phyloP scores from a whole-genome alignment of 2,797 vertebrate species.

The Eulemur albifrons region DNA sequence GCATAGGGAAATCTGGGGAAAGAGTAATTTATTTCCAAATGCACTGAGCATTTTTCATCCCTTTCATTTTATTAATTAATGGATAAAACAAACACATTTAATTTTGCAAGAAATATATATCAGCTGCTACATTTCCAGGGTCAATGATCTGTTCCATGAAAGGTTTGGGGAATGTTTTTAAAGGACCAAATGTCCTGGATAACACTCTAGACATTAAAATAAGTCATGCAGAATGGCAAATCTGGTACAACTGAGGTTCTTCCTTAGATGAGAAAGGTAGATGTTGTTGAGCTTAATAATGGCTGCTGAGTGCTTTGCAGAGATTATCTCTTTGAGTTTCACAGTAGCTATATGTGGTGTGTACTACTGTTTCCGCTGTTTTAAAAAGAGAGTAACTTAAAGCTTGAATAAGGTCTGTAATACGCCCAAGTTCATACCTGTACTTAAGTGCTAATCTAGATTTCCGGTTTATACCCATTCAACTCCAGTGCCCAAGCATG shows the following conservation, averaged over 20 bases:
- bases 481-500: no score
- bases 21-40: neutral
- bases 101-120: neutral
- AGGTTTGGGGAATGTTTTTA: neutral
- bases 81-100: neutral
- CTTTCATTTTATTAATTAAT: conserved; percentile 2
- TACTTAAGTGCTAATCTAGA: accelerated
- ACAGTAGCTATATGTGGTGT: neutral
- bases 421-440: neutral
- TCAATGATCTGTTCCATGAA: neutral
- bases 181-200: neutral
- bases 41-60: neutral
- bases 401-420: neutral
- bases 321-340: neutral
- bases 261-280: neutral
- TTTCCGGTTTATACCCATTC: neutral
- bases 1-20: neutral
- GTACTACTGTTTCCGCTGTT: neutral
- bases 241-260: neutral
- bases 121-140: neutral
- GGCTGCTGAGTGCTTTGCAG: neutral
- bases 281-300: neutral
- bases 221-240: neutral
- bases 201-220: neutral
- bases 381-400: neutral